These are phyloP conservation scores for Lycocerus yunnanus DNA, from an alignment of 2,888 invertebrate species.

Conservation along the genomic window DNA sequence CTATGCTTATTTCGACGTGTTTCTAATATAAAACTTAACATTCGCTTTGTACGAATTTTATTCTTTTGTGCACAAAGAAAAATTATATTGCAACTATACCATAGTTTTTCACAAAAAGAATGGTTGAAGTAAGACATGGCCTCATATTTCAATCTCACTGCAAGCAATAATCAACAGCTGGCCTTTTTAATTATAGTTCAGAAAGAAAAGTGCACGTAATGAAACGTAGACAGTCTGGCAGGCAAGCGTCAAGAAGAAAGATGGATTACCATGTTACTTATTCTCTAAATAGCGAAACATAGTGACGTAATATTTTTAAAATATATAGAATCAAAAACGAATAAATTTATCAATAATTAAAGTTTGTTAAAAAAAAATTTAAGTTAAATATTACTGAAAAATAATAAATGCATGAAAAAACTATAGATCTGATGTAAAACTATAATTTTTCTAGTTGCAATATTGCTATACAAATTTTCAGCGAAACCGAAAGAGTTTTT, in stretches of 20 bases:
- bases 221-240: slow-evolving; percentile 44
- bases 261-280: slow-evolving; percentile 48
- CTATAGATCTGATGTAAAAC: too few species aligned
- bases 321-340: slow-evolving; percentile 27
- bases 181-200: slow-evolving; percentile 46
- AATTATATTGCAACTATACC: not conserved
- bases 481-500: not conserved
- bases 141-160: slow-evolving; percentile 30
- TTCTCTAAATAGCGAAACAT: slow-evolving; percentile 44
- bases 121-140: slow-evolving; percentile 23
- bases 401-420: too few species aligned
- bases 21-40: not conserved
- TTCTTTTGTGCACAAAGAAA: not conserved
- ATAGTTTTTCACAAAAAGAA: slow-evolving; percentile 14
- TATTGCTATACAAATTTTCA: too few species aligned
- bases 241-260: slow-evolving; percentile 45
- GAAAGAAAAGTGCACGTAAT: slow-evolving; percentile 45
- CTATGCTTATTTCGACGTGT: not conserved
- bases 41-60: not conserved
- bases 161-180: slow-evolving; percentile 47
- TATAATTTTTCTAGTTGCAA: too few species aligned
- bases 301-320: slow-evolving; percentile 38
- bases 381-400: too few species aligned
- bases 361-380: too few species aligned
- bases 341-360: not conserved